Evolutionary conservation across 2,888 invertebrate genomes (phyloP).

Genomic region (Gastrophysa polygoni): DNA sequence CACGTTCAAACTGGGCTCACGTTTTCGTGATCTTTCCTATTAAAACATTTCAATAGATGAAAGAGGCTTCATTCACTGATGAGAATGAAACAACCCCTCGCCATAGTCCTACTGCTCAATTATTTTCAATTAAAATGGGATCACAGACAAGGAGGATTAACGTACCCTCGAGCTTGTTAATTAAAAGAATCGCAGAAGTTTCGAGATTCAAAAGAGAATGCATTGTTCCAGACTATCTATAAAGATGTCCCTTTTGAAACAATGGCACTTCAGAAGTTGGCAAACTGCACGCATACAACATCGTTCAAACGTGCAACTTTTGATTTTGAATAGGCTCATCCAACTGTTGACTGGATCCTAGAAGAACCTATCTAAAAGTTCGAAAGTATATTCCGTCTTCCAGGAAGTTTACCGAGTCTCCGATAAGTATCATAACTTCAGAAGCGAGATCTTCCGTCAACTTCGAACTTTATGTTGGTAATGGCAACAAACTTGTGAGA

Average conservation of each 20-base stretch:
- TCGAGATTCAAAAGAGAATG: neutral
- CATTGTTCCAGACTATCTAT: no score
- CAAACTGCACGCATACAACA: no score
- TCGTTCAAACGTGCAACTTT: no score
- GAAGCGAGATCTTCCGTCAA: neutral
- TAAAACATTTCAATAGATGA: neutral
- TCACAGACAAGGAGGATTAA: neutral
- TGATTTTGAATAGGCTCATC: no score
- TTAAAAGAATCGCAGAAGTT: neutral
- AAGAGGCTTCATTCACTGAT: neutral
- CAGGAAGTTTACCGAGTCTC: neutral
- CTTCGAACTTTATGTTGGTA: neutral
- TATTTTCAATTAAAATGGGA: constrained; percentile 13
- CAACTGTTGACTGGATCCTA: no score
- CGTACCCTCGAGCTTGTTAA: constrained; percentile 2
- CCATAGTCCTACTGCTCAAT: constrained; percentile 3
- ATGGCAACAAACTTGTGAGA: neutral
- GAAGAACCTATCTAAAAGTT: neutral
- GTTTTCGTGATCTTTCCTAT: neutral
- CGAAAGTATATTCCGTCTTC: constrained; percentile 2
- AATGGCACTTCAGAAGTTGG: no score
- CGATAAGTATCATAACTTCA: neutral
- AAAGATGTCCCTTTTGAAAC: no score
- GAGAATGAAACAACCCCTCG: no score
- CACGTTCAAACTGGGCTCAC: no score